Evolutionary conservation across 2,797 vertebrate species (phyloP).

Genomic region (Hephaestus fuliginosus): DNA sequence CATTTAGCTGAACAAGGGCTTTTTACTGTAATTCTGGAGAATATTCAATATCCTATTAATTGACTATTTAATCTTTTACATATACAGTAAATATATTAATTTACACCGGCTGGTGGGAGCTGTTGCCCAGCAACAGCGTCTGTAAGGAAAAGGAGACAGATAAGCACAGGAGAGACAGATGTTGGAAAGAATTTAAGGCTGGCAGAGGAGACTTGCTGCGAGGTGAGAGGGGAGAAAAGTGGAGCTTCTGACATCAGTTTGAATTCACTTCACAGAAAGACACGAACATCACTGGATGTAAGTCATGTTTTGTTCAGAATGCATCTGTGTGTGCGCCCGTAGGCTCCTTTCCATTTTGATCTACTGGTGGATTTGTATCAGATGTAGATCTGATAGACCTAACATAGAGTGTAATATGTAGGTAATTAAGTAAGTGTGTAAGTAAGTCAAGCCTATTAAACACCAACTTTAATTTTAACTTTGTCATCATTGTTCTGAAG

Average conservation of each 20-base stretch:
- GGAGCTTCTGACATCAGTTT: conserved; percentile 15
- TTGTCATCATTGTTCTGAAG: too few relatives aligned
- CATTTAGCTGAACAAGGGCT: background rate
- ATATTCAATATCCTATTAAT: conserved; percentile 7
- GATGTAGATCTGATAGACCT: conserved; percentile 5
- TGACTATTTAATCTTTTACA: conserved; percentile 20
- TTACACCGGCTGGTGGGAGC: conserved; percentile 38
- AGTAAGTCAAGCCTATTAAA: background rate
- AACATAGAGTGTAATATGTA: background rate
- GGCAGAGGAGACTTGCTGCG: background rate
- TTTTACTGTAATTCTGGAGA: background rate
- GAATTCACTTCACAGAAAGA: conserved; percentile 24
- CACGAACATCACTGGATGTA: background rate
- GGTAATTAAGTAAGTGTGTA: too few relatives aligned
- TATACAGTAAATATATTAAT: conserved; percentile 28
- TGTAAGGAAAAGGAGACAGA: conserved; percentile 23
- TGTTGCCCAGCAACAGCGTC: conserved; percentile 39
- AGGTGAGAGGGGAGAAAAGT: conserved; percentile 9
- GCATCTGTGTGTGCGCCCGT: background rate
- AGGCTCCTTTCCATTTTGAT: background rate
- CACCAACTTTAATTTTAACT: background rate
- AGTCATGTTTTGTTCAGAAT: conserved; percentile 8
- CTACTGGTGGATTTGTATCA: background rate
- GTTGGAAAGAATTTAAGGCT: conserved; percentile 17
- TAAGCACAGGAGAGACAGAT: conserved; percentile 28